Conservation (phyloP, 2,888 invertebrate genomes). For the Dasysyrphus tricinctus region DNA sequence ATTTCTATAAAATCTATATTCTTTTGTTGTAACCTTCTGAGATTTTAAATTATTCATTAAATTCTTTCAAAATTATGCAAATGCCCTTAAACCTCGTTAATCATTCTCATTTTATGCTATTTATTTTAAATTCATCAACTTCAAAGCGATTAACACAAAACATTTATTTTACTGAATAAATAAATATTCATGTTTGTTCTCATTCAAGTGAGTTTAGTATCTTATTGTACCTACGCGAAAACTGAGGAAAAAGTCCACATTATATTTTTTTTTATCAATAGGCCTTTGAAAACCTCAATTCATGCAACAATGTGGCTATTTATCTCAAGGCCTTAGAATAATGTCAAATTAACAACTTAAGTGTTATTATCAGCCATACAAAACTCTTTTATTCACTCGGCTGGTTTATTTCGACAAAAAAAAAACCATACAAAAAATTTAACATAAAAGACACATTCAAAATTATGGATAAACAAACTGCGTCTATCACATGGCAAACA, state of each 20-base stretch:
- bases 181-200: slow-evolving; percentile 58
- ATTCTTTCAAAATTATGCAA: slow-evolving; percentile 19
- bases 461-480: slow-evolving; percentile 12
- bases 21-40: neutral
- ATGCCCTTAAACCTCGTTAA: neutral
- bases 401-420: slow-evolving; percentile 33
- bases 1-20: too few relatives aligned
- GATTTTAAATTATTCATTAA: neutral
- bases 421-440: neutral
- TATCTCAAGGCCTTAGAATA: slow-evolving; percentile 45
- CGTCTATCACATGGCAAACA: slow-evolving; percentile 10
- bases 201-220: slow-evolving; percentile 34
- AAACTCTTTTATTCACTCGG: slow-evolving; percentile 6
- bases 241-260: slow-evolving; percentile 46
- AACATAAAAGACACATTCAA: slow-evolving; percentile 33
- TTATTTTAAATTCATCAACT: neutral
- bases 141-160: neutral
- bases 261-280: slow-evolving; percentile 16
- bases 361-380: neutral
- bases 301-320: slow-evolving; percentile 40
- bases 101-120: neutral
- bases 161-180: neutral
- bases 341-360: slow-evolving; percentile 21
- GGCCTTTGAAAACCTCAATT: slow-evolving; percentile 26
- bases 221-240: slow-evolving; percentile 18